Percentiles rank a stretch among this genome's conserved stretches.
Evolutionary conservation across 1,140 invertebrate genomes (phyloP).

Genomic region (Akabosia matsudoensis): DNA sequence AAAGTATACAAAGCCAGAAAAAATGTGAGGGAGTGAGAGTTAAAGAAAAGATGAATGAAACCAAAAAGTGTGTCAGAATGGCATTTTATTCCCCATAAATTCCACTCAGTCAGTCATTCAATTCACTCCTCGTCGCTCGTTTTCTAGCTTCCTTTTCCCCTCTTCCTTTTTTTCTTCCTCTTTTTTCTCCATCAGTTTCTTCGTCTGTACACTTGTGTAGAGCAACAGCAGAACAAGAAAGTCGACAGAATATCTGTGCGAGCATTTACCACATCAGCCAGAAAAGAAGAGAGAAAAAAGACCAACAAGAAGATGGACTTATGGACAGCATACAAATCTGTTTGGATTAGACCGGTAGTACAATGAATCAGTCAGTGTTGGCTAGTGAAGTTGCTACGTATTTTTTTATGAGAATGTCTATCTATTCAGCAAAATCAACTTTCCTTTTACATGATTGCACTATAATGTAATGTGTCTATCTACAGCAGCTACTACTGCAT

Average conservation of each 20-base stretch:
- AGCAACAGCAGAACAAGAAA: too few relatives aligned
- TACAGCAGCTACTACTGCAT: too few relatives aligned
- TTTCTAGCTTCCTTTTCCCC: conserved; percentile 20
- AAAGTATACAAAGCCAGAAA: neutral
- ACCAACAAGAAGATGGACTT: conserved; percentile 9
- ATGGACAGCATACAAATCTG: conserved; percentile 24
- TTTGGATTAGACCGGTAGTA: conserved; percentile 4
- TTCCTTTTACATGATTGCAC: neutral
- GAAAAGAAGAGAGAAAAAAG: neutral
- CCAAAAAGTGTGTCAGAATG: conserved; percentile 24
- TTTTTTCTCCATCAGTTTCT: neutral
- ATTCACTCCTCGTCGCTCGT: conserved; percentile 24
- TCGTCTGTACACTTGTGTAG: neutral
- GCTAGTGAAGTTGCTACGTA: neutral
- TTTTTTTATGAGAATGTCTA: neutral
- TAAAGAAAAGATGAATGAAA: conserved; percentile 22
- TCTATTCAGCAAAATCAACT: neutral
- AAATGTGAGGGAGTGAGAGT: neutral
- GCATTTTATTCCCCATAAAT: conserved; percentile 25
- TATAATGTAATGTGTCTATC: neutral
- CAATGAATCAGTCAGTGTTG: neutral
- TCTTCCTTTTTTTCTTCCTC: conserved; percentile 11
- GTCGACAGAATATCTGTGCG: too few relatives aligned
- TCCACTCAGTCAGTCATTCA: conserved; percentile 23
- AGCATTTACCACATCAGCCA: too few relatives aligned